Base-by-base conservation (phyloP, 1,140 invertebrate genomes). In the Capitella teleta region DNA sequence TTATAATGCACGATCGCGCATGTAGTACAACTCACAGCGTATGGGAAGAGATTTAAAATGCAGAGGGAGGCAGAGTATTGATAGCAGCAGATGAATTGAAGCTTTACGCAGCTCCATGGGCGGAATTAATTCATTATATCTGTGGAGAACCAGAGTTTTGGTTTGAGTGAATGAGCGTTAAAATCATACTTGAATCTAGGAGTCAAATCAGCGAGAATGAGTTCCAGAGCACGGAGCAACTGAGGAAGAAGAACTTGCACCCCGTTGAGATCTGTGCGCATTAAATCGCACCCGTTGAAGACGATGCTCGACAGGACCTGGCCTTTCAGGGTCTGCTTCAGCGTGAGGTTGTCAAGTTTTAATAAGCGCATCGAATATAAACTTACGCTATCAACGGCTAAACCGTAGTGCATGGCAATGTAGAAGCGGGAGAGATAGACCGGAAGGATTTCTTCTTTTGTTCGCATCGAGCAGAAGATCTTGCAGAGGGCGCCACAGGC, bases 401-500 rank as follows among this genome's bases (percentile, higher is more conserved):
- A 76, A 8, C 91, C 92, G 66, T 88, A 84, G 57, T 86, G 83
- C 55, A 98, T 72, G 8, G 88, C 86, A 59, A 91, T 80, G 72
- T 96, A 97, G 73, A 96, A 96, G 52, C 93, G 77, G 0, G 93
- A 87, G 56, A 97, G 77, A 73, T 98, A 98, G 2, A 91, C 83
- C 2, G 91, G 86, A 16, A 93, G 74, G 53, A 98, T 91, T 62
- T 90, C 84, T 75, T 98, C 95, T 28, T 86, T 86, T 14, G 90
- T 92, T 72, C 92, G 92, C 68, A 96, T 95, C 0, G 92, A 83
- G 70, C 91, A 96, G 63, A 98, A 87, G 60, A 98, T 91, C 60
- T 92, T 78, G 72, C 91, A 96, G 4, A 98, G 72, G 5, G 92
- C 84, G 1, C 91, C 94, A 55, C 97, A 78, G 2, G 95, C 94